Base-by-base conservation (phyloP, 2,113 vertebrate species). In the Apteryx mantelli region DNA sequence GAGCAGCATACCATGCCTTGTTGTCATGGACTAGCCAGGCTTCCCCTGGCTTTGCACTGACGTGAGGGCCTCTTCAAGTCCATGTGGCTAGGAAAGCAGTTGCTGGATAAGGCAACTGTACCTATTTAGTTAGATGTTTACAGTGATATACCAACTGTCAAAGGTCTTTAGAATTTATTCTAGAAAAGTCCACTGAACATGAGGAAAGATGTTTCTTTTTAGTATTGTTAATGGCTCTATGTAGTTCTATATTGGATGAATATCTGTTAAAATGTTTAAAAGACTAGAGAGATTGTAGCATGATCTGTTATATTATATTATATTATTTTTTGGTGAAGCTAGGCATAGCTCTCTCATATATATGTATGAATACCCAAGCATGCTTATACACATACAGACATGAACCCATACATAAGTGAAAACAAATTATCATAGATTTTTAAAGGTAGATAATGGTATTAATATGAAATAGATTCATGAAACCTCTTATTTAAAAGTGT, bases 11-110 rank as follows among this genome's bases (percentile, higher is more conserved):
- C 28, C 4, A 10, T 22, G 48, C 46, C 2, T 0, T 13, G 18
- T 0, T 0, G 19, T 10, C 1, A 0, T 20, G 22, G 44, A 66
- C 17, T 3, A 5, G 15, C 14, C 34, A 55, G n/a, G 4, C 5
- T 74, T 60, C 42, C 44, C n/a, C 36, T 14, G 20, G 26, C 71
- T 82, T 60, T 48, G 34, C 25, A 14, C 6, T 3, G 9, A 6
- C 13, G 16, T 2, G 3, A 20, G 6, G 7, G 8, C 9, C 7
- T n/a, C 44, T 58, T 44, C 24, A 9, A 40, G 36, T n/a, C 36
- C 15, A 2, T 4, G 17, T 24, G 21, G 13, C 58, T n/a, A 21
- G 36, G 32, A 22, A 36, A 9, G 16, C 10, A 68, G 38, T 5
- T 32, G 24, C 53, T 36, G 40, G 28, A 13, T 5, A 46, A 40